Evolutionary conservation across 2,888 invertebrate species (phyloP).

Genomic region (Cerceris ruficornis): DNA sequence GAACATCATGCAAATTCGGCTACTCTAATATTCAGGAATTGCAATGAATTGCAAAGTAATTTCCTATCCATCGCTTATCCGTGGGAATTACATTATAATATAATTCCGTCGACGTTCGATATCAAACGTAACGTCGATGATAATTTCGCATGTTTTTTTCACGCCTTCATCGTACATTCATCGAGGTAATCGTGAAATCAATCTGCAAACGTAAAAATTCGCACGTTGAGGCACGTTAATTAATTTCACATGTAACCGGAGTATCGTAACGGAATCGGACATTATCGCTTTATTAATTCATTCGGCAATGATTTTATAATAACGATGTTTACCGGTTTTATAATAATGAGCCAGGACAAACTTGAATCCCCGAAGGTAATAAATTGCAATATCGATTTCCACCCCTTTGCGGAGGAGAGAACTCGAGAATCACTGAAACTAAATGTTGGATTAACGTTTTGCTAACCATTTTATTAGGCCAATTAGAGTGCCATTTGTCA

Average conservation of each 20-base stretch:
- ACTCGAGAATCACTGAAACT: slow-evolving; percentile 12
- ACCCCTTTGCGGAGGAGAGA: not conserved
- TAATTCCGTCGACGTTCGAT: not conserved
- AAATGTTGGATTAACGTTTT: slow-evolving; percentile 30
- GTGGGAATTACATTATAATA: not conserved
- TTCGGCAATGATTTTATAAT: slow-evolving; percentile 50
- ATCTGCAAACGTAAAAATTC: slow-evolving; percentile 11
- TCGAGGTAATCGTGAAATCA: slow-evolving; percentile 1
- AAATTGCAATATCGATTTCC: slow-evolving; percentile 49
- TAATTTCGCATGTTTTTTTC: not conserved
- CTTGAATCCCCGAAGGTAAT: slow-evolving; percentile 54
- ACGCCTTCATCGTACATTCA: too few species aligned
- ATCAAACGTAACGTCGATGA: not conserved
- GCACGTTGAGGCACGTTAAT: slow-evolving; percentile 41
- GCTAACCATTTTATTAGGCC: slow-evolving; percentile 38
- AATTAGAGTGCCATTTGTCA: slow-evolving; percentile 44
- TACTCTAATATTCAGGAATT: not conserved
- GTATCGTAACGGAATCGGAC: slow-evolving; percentile 30
- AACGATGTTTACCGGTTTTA: slow-evolving; percentile 43
- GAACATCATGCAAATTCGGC: not conserved
- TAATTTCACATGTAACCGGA: slow-evolving; percentile 37
- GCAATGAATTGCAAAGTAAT: not conserved
- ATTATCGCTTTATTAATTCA: slow-evolving; percentile 58
- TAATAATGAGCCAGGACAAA: slow-evolving; percentile 45
- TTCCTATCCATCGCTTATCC: not conserved